Evolutionary conservation across 2,888 invertebrate species (phyloP).

Genomic region (Pomacea canaliculata): DNA sequence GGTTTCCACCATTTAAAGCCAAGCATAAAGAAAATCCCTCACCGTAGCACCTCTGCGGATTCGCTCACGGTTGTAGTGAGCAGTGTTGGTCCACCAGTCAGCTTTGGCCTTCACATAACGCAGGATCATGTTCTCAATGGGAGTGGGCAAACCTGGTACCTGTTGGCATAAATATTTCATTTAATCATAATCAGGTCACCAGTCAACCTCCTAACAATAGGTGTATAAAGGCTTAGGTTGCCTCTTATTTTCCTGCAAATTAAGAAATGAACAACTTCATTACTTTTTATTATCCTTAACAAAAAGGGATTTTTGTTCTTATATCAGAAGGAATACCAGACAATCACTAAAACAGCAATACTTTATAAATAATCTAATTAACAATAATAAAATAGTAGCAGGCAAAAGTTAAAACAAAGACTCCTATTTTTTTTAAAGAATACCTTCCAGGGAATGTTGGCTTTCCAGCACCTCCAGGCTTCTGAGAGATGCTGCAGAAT

Average conservation of each 20-base stretch:
- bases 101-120: slow-evolving; percentile 99
- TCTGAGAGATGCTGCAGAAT: slow-evolving; percentile 99
- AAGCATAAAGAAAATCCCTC: slow-evolving; percentile 22
- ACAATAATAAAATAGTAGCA: background rate
- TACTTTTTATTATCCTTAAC: background rate
- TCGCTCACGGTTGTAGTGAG: slow-evolving; percentile 98
- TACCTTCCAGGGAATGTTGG: slow-evolving; percentile 99
- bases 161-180: slow-evolving; percentile 18
- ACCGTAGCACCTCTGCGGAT: slow-evolving; percentile 98
- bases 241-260: too few relatives aligned
- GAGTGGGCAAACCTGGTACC: slow-evolving; percentile 97
- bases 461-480: slow-evolving; percentile 99
- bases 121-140: slow-evolving; percentile 99
- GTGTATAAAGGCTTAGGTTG: too few relatives aligned
- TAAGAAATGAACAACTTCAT: too few relatives aligned
- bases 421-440: background rate
- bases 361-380: background rate
- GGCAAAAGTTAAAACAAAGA: background rate
- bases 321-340: too few relatives aligned
- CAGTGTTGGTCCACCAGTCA: slow-evolving; percentile 99
- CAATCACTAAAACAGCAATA: background rate
- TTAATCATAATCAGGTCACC: too few relatives aligned
- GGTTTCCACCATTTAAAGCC: too few relatives aligned
- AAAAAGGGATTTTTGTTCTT: background rate
- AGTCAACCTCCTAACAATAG: too few relatives aligned